A percentile compares a stretch with the other conserved stretches of the same genome.
Evolutionary conservation across 2,888 invertebrate genomes (phyloP).

Genomic region (Cetonia aurata): DNA sequence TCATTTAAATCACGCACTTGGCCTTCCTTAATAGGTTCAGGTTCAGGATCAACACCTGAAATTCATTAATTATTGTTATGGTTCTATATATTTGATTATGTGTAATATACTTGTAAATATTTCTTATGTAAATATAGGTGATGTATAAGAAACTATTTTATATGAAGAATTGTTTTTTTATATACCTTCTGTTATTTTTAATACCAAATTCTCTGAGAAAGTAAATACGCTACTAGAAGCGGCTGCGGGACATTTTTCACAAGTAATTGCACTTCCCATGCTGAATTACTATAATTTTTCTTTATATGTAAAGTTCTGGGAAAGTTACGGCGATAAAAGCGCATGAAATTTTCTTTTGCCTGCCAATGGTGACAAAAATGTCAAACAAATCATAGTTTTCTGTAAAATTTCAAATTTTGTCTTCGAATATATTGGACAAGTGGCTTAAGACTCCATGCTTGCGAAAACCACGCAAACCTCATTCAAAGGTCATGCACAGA

Average conservation of each 20-base stretch:
- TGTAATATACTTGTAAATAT: constrained; percentile 1
- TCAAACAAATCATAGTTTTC: too few relatives aligned
- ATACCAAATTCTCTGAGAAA: constrained; percentile 57
- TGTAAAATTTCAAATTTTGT: too few relatives aligned
- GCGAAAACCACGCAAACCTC: too few relatives aligned
- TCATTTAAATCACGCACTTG: constrained; percentile 42
- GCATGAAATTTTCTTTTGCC: too few relatives aligned
- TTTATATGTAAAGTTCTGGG: background rate
- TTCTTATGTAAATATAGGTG: background rate
- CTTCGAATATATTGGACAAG: too few relatives aligned
- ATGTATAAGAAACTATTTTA: background rate
- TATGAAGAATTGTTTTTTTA: background rate
- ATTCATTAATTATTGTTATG: constrained; percentile 7
- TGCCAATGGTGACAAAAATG: too few relatives aligned
- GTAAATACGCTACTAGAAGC: constrained; percentile 55
- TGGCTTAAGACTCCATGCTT: too few relatives aligned
- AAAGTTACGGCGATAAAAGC: too few relatives aligned
- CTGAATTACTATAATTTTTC: constrained; percentile 25
- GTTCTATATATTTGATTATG: constrained; percentile 8
- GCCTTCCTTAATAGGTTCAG: constrained; percentile 14
- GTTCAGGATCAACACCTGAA: constrained; percentile 38
- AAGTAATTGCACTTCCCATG: constrained; percentile 50
- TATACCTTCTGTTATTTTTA: constrained; percentile 54
- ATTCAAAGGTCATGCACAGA: too few relatives aligned
- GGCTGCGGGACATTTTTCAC: constrained; percentile 50